Evolutionary conservation across 2,888 invertebrate species (phyloP), one percentile per base, ranked within the genome.

Genomic region (Acronicta aceris): DNA sequence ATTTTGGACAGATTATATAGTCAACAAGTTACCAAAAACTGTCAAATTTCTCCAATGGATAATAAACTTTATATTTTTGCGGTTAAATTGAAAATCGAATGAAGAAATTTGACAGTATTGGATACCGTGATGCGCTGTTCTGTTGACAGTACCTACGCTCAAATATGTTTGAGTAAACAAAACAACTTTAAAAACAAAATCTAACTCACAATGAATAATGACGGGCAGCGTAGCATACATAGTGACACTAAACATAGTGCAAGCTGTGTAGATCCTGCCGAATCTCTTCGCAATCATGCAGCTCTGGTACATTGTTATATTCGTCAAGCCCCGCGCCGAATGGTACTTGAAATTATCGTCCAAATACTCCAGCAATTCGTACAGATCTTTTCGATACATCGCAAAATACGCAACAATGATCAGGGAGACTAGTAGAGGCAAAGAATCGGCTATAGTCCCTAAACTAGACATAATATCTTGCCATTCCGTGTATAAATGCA

Each of bases 251-350:
- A 92, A 92, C 72, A 91, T 66, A 0, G 89, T 85, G 50, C 92
- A 92, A 13, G 87, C 87, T 0, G 93, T 92, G 58, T 94, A 94
- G n/a, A 87, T 78, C 57, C 81, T 86, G 0, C 86, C 87, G 58
- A 93, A 93, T n/a, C 74, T 87, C 61, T 79, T 85, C 1, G 93
- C 93, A 0, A 74, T 75, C 9, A 67, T 68, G 40, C 88, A 93
- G 41, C 92, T 89, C 1, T 71, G 64, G 27, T 52, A 13, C 94
- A 94, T 94, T 0, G 89, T 92, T 91, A 92, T 91, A 49, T 92
- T 92, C 0, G 91, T 91, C 38, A 94, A 67, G 0, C 95, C 95
- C 36, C 84, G 76, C 2, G 92, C 92, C 0, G 95, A 94, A 55
- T 83, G 85, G 56, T 86, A 88, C 71, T 85, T 88, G 65, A 94